Conservation (phyloP, 1,140 invertebrate species). For the Drosophila tropicalis region DNA sequence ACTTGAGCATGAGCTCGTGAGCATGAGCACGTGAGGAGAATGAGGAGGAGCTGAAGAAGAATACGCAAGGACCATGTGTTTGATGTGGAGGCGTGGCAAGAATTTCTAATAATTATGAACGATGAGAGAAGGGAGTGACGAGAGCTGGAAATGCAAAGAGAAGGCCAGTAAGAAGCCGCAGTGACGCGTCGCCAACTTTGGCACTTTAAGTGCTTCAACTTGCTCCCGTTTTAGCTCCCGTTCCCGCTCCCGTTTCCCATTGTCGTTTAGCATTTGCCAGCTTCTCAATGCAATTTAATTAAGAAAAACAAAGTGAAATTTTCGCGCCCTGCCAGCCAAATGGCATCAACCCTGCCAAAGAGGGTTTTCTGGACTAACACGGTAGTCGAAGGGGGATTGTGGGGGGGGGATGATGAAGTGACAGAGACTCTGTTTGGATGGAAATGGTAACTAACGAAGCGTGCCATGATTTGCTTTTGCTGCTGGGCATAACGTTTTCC, state of each 20-base stretch:
- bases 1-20: not conserved
- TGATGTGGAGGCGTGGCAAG: slow-evolving; percentile 4
- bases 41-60: not conserved
- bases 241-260: not conserved
- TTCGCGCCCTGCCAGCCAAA: slow-evolving; percentile 49
- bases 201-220: slow-evolving; percentile 69
- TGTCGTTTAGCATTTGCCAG: slow-evolving; percentile 12
- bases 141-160: not conserved
- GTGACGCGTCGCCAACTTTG: slow-evolving; percentile 46
- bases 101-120: slow-evolving; percentile 45
- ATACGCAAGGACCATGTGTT: not conserved
- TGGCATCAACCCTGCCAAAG: slow-evolving; percentile 12
- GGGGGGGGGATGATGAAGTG: not conserved
- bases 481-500: slow-evolving; percentile 14
- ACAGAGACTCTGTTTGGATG: not conserved
- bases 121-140: slow-evolving; percentile 32
- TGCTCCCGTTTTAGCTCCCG: not conserved
- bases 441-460: slow-evolving; percentile 60
- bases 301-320: slow-evolving; percentile 72
- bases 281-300: slow-evolving; percentile 74
- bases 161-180: slow-evolving; percentile 9
- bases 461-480: slow-evolving; percentile 47
- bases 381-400: not conserved
- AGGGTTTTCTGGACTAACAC: not conserved
- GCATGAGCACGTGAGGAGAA: too few relatives aligned